These are phyloP conservation scores for Brienomyrus brachyistius DNA, from an alignment of 2,113 vertebrate species.

Conservation along the genomic window DNA sequence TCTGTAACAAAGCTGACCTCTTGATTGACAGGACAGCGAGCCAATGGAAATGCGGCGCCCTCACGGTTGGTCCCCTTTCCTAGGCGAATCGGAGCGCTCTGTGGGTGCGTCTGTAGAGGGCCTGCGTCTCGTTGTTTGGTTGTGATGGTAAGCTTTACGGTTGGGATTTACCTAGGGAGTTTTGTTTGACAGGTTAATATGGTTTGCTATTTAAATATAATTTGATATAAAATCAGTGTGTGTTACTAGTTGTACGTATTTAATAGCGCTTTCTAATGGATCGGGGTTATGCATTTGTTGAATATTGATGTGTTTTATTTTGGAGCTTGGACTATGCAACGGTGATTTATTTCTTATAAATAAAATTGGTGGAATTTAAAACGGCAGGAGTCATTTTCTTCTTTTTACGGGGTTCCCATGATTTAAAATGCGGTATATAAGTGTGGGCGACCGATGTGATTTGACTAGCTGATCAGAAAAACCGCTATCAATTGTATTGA, in stretches of 20 bases:
- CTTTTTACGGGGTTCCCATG: not conserved
- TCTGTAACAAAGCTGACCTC: constrained; percentile 8
- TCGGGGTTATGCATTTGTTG: not conserved
- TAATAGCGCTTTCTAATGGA: not conserved
- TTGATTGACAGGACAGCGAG: constrained; percentile 17
- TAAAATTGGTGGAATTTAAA: constrained; percentile 19
- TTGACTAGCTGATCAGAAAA: not conserved
- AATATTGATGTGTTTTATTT: constrained; percentile 32
- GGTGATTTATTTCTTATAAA: constrained; percentile 49
- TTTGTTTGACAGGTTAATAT: constrained; percentile 37
- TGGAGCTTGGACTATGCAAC: constrained; percentile 49
- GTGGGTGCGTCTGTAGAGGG: constrained; percentile 42
- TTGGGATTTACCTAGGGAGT: constrained; percentile 46
- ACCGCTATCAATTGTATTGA: not conserved
- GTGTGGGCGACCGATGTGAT: not conserved
- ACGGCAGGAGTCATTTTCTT: not conserved
- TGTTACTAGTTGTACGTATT: not conserved
- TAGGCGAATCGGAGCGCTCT: constrained; percentile 35
- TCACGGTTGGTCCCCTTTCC: not conserved
- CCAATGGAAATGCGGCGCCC: constrained; percentile 37
- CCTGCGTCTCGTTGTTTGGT: constrained; percentile 50
- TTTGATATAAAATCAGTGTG: not conserved
- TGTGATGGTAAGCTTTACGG: constrained; percentile 51
- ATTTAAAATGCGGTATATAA: not conserved
- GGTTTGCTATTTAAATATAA: constrained; percentile 26